phyloP scores from a whole-genome alignment of 37 sponge, comb jelly and placozoan genomes.

The Tethya wilhelma region DNA sequence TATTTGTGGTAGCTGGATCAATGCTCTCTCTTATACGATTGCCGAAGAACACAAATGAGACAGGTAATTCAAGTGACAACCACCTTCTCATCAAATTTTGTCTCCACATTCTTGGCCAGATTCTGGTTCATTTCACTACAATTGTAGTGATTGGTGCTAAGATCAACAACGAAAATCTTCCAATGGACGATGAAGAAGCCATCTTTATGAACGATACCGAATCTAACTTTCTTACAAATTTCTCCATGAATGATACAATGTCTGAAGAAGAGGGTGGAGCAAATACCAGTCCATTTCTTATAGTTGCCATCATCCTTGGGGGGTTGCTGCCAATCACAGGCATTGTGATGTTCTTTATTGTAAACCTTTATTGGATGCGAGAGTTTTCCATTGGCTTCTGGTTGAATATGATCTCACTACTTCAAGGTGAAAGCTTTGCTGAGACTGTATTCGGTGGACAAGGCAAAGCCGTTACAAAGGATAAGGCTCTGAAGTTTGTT shows the following conservation, averaged over 20 bases:
- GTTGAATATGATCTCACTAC: constrained; percentile 50
- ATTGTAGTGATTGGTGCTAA: constrained; percentile 37
- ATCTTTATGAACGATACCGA: no score
- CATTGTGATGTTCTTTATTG: constrained; percentile 29
- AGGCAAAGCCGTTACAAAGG: not conserved
- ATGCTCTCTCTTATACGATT: constrained; percentile 11
- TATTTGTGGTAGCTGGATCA: constrained; percentile 14
- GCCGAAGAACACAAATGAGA: not conserved
- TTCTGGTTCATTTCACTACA: constrained; percentile 17
- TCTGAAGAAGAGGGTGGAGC: not conserved
- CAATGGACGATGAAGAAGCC: no score
- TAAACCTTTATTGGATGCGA: constrained; percentile 50
- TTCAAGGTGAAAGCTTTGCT: constrained; percentile 48
- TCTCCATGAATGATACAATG: not conserved
- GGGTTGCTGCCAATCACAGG: constrained; percentile 43
- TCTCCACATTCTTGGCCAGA: constrained; percentile 21
- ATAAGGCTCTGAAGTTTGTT: constrained; percentile 21
- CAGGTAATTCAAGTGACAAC: not conserved
- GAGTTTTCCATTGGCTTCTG: constrained; percentile 54
- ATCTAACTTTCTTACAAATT: no score
- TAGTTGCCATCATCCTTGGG: constrained; percentile 13
- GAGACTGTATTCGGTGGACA: constrained; percentile 51
- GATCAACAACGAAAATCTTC: constrained; percentile 44
- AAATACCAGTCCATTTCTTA: constrained; percentile 47
- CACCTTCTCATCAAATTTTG: constrained; percentile 33